Evolutionary conservation across 2,113 vertebrate genomes (phyloP), one percentile per base, ranked within the genome.

Genomic region (Mus musculus): DNA sequence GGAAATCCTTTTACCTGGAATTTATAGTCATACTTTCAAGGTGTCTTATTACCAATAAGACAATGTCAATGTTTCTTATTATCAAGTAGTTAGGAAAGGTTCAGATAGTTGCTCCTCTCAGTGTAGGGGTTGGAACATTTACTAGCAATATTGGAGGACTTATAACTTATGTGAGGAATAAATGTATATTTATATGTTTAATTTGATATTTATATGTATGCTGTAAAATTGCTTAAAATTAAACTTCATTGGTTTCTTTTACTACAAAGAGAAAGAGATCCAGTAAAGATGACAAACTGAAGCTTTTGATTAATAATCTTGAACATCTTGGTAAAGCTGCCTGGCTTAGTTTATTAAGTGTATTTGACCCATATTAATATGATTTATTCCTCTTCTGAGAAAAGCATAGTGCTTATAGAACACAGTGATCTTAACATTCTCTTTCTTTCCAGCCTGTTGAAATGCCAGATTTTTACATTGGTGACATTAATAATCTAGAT

Each of bases 331-430:
- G 99, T 98, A 92, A 99, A 99, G 97, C 99, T 99, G 90, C 99
- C 99, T 0, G 99, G 99, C 93, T 99, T 98, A 88, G 99, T 98
- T 97, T 98, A 75, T 99, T 99, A 81, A 99, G 99, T 90, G 99
- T 99, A 90, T 99, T 99, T n/a, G 52, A 89, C 99, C 99, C 99
- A 99, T 99, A 98, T 99, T 99, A 98, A 99, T 98, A 98, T 99
- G 99, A 98, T 99, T 99, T 97, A 99, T 98, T 98, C 99, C 99
- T 99, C 99, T 99, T 97, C 99, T 98, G 98, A 99, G 98, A 59
- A 99, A 98, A 46, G 99, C 99, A 89, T 99, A 99, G 97, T 99
- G 99, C 98, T 99, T 99, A 98, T 99, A 99, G 87, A 99, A 98
- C 96, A 99, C 99, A 52, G 98, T 59, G 84, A 99, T 98, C 97